phyloP scores from a whole-genome alignment of 1,140 invertebrate species.

The Drosophila watanabei region DNA sequence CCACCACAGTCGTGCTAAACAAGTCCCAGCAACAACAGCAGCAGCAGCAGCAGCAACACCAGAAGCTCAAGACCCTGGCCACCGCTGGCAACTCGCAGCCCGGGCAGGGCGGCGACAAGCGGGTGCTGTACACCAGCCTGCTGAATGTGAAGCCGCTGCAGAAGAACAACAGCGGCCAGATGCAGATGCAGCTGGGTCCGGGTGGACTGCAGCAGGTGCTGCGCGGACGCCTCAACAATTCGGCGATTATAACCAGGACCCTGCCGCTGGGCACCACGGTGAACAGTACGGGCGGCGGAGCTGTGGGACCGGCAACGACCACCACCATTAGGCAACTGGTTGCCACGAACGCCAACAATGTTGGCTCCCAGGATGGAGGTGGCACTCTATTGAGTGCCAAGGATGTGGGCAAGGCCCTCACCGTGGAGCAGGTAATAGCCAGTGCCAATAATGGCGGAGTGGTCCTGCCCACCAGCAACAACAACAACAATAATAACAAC shows the following conservation, averaged over 20 bases:
- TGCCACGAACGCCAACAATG: conserved; percentile 55
- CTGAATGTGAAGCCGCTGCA: conserved; percentile 81
- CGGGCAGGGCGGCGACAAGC: conserved; percentile 64
- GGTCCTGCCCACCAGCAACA: conserved; percentile 61
- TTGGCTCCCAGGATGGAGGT: conserved; percentile 35
- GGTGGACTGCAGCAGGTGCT: conserved; percentile 74
- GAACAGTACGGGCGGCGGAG: conserved; percentile 57
- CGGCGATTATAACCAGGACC: conserved; percentile 77
- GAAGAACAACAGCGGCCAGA: conserved; percentile 82
- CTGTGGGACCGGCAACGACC: conserved; percentile 37
- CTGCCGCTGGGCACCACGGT: conserved; percentile 76
- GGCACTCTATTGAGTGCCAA: conserved; percentile 42
- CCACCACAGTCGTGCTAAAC: conserved; percentile 74
- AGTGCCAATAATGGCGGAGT: conserved; percentile 76
- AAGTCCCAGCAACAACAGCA: conserved; percentile 71
- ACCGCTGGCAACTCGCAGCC: conserved; percentile 43
- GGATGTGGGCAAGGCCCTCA: conserved; percentile 69
- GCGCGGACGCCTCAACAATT: conserved; percentile 76
- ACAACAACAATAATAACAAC: conserved; percentile 62
- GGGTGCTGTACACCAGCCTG: conserved; percentile 80
- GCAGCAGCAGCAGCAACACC: conserved; percentile 71
- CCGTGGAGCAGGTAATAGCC: conserved; percentile 74
- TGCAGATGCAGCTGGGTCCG: conserved; percentile 80
- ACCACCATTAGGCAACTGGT: conserved; percentile 69
- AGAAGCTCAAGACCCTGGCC: conserved; percentile 71